Evolutionary conservation across 2,113 vertebrate species (phyloP), one percentile per base, ranked within the genome.

Genomic region (Ia io): DNA sequence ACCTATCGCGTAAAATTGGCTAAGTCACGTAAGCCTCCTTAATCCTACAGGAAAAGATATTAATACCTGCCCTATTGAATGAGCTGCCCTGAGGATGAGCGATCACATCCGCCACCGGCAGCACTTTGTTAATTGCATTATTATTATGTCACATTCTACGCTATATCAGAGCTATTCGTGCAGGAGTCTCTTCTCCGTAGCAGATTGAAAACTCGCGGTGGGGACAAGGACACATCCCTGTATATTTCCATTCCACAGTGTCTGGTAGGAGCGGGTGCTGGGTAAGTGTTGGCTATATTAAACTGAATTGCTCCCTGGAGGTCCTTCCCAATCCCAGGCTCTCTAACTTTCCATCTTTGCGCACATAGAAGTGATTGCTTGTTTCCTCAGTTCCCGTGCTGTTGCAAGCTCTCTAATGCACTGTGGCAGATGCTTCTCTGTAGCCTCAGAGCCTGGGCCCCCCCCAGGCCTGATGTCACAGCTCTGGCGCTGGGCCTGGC

Each of bases 171-270:
- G 42, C 71, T 70, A 61, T 1, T 78, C 47, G 67, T 35, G 49
- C 16, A 69, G 0, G 16, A 42, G 42, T 56, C 88, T 69, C 77
- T 77, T 59, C 77, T 93, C 88, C 61, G 13, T n/a, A 56, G 47
- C 47, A 67, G 73, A 56, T 69, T 73, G 73, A 47, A 78, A 74
- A 32, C 14, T 37, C 77, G 85, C 16, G 28, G 56, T 47, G 69
- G 30, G 63, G 25, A 32, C 69, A 70, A 74, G 53, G 59, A 56
- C 22, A 0, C 65, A 8, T 78, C 67, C 78, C 82, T 88, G 93
- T 96, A 94, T 92, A 94, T 96, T 96, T 95, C 96, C 95, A 71
- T 86, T 90, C 95, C 86, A 88, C 56, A 51, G 73, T 13, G 84
- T 80, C 71, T 70, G 28, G 74, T 63, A 35, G 32, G 51, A 86